A percentile compares a stretch with the other conserved stretches of the same genome.
Evolutionary conservation across 2,113 vertebrate genomes (phyloP).

Genomic region (Connochaetes taurinus): DNA sequence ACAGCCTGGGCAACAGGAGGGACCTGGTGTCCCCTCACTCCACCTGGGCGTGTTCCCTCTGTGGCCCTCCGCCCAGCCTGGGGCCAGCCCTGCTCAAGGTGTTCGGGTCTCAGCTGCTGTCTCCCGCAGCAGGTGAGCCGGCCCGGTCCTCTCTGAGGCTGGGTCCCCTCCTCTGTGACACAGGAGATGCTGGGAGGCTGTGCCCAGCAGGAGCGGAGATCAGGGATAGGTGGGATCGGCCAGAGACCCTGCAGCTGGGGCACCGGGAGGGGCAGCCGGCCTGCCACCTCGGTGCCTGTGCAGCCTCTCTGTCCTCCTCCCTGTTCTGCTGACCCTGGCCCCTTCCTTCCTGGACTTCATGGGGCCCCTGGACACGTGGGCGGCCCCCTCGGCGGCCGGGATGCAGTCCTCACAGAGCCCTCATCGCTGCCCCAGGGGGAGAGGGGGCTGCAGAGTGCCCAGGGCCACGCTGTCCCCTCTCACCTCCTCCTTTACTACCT

Average conservation of each 20-base stretch:
- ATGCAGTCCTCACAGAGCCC: not conserved
- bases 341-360: not conserved
- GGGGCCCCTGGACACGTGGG: fast-evolving
- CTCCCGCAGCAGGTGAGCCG: not conserved
- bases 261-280: fast-evolving
- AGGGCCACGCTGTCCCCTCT: not conserved
- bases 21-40: too few relatives aligned
- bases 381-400: not conserved
- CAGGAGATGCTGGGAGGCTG: not conserved
- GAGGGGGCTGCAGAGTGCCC: not conserved
- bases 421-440: not conserved
- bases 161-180: fast-evolving
- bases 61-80: not conserved
- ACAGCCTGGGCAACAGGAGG: not conserved
- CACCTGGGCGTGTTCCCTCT: not conserved
- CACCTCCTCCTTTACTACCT: not conserved
- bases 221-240: fast-evolving
- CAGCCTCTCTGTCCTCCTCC: constrained; percentile 36
- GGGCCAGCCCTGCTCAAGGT: not conserved
- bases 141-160: not conserved
- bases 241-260: not conserved
- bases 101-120: not conserved
- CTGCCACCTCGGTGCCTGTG: not conserved
- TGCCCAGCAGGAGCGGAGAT: fast-evolving
- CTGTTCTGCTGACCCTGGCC: not conserved